Conservation (phyloP, 1,140 invertebrate species). For the Manduca sexta region DNA sequence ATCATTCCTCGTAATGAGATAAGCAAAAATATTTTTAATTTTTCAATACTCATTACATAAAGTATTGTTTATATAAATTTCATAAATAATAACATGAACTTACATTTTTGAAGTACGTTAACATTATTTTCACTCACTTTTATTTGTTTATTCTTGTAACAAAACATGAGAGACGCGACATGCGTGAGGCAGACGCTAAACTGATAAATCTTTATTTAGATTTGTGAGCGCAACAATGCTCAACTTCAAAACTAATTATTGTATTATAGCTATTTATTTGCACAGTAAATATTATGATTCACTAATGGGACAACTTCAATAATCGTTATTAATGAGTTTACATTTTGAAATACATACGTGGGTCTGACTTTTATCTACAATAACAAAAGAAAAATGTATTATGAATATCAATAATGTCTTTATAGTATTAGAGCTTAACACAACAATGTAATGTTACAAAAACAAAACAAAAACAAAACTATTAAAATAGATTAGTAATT, state of each 20-base stretch:
- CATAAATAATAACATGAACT: conserved; percentile 12
- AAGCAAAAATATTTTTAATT: no score
- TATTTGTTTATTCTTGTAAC: neutral
- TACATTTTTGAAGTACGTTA: conserved; percentile 35
- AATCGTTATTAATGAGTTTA: neutral
- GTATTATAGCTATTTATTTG: conserved; percentile 12
- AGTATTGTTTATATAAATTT: neutral
- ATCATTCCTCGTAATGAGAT: no score
- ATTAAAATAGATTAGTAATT: no score
- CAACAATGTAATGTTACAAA: no score
- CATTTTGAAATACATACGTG: neutral
- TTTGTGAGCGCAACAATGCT: conserved; percentile 10
- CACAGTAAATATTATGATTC: conserved; percentile 13
- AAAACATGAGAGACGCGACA: conserved; percentile 9
- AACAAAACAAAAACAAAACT: no score
- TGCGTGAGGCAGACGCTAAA: conserved; percentile 15
- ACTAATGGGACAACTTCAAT: conserved; percentile 3
- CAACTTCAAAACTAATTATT: conserved; percentile 18
- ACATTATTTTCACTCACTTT: conserved; percentile 16
- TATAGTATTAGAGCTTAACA: no score
- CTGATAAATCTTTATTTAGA: conserved; percentile 26
- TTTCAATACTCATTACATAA: neutral
- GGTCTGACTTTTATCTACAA: no score
- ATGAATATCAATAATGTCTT: no score
- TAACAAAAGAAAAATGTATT: no score